These are phyloP conservation scores for Nilaparvata lugens DNA, from an alignment of 1,140 invertebrate species.

Conservation along the genomic window DNA sequence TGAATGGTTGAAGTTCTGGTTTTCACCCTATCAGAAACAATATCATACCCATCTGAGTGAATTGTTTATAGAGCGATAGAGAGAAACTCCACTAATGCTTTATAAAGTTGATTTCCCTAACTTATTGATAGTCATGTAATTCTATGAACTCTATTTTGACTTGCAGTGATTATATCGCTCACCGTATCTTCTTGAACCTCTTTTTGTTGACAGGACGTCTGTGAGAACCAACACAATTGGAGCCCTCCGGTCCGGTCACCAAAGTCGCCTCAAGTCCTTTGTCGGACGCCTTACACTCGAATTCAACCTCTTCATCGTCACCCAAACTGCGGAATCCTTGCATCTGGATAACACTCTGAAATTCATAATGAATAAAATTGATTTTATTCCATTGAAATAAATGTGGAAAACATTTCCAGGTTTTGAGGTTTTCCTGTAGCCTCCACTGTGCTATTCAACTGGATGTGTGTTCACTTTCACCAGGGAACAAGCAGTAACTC, in stretches of 20 bases:
- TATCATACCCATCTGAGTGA: too few species aligned
- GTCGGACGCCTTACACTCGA: constrained; percentile 70
- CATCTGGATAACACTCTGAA: constrained; percentile 82
- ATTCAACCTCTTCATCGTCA: constrained; percentile 79
- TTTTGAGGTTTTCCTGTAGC: too few species aligned
- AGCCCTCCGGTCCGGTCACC: constrained; percentile 63
- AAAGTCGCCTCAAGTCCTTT: constrained; percentile 77
- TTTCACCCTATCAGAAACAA: too few species aligned
- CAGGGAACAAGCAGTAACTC: too few species aligned
- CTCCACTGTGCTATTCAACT: too few species aligned
- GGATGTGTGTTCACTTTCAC: too few species aligned
- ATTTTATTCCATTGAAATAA: constrained; percentile 3
- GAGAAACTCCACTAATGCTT: too few species aligned
- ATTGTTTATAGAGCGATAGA: too few species aligned
- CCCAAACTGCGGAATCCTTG: constrained; percentile 75
- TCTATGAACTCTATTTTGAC: too few species aligned
- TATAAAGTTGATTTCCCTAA: too few species aligned
- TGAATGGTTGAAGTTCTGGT: too few species aligned
- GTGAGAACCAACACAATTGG: constrained; percentile 70
- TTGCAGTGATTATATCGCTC: constrained; percentile 14
- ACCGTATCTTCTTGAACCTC: constrained; percentile 75
- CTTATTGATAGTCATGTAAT: too few species aligned
- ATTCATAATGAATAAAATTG: constrained; percentile 27
- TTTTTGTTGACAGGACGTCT: constrained; percentile 64
- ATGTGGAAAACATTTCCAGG: constrained; percentile 15